Base-by-base conservation (phyloP, 2,797 vertebrate genomes). In the Sebastes umbrosus region DNA sequence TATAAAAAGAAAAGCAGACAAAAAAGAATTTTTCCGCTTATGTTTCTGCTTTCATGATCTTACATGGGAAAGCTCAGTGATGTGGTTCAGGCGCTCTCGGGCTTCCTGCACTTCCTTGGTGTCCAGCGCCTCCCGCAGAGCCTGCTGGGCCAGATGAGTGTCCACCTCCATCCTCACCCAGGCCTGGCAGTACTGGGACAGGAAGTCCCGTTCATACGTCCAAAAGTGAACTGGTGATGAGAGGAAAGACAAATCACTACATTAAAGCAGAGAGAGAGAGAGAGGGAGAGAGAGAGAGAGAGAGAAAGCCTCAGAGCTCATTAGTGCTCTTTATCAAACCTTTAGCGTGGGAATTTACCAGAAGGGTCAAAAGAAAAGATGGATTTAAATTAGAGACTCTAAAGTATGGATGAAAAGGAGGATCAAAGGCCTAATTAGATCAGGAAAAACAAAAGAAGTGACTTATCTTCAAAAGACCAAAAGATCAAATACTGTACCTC, bases 131-230 rank as follows among this genome's bases (percentile, higher is more conserved):
- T 96, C 96, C 64, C 95, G 84, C 80, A 93, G 83, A 65, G 95
- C 94, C 91, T 96, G 95, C 89, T 96, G 95, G 76, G 94, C 95
- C 70, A 96, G 92, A 72, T 95, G 94, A 62, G 92, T 86, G 77
- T 96, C 95, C 85, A 96, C 93, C 85, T 96, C 96, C 90, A 96
- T 86, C 60, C 84, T 87, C 63, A 96, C 91, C 94, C 95, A 96
- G 67, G 93, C 93, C 88, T 96, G 94, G 79, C 95, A 96, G 88
- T 96, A 96, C 83, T 95, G 91, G 29, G 90, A 92, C 75, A 96
- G 88, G 78, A 96, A 95, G 73, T 94, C 93, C n/a, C 73, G 88
- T 22, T 95, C 94, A 6, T 95, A 96, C 0, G 89, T 92, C 94
- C 95, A 96, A 87, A 96, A 95, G 87, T 96, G 95, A 86, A 96